A percentile compares a stretch with the other conserved stretches of the same genome.
phyloP scores from a whole-genome alignment of 2,113 vertebrate species.

The Mormyrus lacerda region DNA sequence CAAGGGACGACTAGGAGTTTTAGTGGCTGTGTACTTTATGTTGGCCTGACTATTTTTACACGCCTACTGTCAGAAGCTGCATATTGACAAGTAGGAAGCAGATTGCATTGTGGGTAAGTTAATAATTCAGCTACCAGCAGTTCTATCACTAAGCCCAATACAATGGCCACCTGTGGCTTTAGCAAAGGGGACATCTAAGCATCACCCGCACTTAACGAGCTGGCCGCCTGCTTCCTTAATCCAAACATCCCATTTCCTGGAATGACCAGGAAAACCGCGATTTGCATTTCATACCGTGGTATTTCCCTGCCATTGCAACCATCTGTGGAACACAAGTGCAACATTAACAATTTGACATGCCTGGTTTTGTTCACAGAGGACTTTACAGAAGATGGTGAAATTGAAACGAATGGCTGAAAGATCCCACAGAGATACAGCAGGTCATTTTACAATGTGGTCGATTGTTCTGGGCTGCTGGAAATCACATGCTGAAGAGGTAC shows the following conservation, averaged over 20 bases:
- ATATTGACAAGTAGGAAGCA: neutral
- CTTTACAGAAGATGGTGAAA: neutral
- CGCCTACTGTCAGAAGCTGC: neutral
- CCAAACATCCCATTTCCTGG: neutral
- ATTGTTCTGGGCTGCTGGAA: neutral
- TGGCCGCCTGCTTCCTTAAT: neutral
- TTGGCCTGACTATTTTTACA: neutral
- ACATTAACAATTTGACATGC: neutral
- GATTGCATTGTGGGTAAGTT: neutral
- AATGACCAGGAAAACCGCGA: neutral
- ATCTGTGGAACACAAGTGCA: neutral
- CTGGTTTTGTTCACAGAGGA: neutral
- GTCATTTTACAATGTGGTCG: neutral
- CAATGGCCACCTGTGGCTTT: neutral
- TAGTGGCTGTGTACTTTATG: neutral
- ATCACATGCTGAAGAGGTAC: neutral
- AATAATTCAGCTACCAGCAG: neutral
- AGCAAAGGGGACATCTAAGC: neutral
- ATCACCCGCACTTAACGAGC: neutral
- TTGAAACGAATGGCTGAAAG: neutral
- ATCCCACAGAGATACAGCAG: neutral
- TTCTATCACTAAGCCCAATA: neutral
- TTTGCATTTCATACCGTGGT: neutral
- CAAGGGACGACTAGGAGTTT: neutral
- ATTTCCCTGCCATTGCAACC: neutral